These are phyloP conservation scores for Vireo griseus DNA, from an alignment of 2,797 vertebrate genomes.

Conservation along the genomic window DNA sequence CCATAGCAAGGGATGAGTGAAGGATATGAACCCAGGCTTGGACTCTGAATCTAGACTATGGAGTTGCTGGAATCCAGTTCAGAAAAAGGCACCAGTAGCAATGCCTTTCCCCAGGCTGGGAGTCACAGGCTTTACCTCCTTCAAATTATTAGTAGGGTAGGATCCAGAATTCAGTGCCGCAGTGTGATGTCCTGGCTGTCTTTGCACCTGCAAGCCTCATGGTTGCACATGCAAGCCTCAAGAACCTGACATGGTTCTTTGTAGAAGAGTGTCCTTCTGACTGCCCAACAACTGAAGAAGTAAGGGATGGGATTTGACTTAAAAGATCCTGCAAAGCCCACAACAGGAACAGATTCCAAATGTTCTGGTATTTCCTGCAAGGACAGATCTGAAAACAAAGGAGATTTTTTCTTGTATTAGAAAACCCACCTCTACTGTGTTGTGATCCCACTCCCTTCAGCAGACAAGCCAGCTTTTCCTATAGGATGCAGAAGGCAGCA, in stretches of 20 bases:
- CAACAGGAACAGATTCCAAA: not conserved
- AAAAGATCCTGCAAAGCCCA: not conserved
- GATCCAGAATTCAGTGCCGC: not conserved
- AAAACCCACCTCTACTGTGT: not conserved
- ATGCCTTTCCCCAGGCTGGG: not conserved
- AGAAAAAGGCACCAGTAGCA: not conserved
- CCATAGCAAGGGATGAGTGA: not conserved
- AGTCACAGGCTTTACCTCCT: not conserved
- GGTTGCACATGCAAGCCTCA: not conserved
- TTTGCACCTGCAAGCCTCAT: not conserved
- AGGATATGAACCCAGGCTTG: not conserved
- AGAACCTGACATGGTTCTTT: too few species aligned
- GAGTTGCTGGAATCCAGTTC: not conserved
- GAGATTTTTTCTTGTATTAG: not conserved
- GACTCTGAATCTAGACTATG: not conserved
- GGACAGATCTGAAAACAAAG: not conserved
- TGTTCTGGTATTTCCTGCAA: not conserved
- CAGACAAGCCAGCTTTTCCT: not conserved
- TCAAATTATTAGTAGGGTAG: not conserved
- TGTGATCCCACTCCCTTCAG: not conserved
- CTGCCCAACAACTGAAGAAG: not conserved
- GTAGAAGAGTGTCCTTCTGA: not conserved
- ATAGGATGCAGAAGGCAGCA: not conserved
- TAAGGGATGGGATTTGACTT: not conserved
- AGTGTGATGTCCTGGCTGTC: not conserved